phyloP scores from a whole-genome alignment of 92 coral and sea anemone genomes.

The Phenganax stokvisi region DNA sequence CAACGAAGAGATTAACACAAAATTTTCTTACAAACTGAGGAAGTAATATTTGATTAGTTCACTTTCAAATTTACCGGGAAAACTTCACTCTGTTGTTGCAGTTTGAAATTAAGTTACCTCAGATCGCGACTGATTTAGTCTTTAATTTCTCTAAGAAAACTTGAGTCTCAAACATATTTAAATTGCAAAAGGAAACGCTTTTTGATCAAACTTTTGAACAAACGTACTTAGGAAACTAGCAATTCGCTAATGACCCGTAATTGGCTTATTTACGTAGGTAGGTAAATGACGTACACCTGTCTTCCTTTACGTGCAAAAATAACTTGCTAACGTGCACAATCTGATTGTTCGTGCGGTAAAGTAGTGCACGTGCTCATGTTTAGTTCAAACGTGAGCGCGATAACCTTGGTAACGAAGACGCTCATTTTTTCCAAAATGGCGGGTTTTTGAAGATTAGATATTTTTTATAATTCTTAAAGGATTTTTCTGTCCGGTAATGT shows the following conservation, averaged over 20 bases:
- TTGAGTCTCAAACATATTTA: no score
- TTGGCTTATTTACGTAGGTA: not conserved
- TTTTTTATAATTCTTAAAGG: no score
- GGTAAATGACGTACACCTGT: not conserved
- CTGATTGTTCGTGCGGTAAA: not conserved
- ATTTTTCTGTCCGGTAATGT: no score
- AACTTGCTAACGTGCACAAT: not conserved
- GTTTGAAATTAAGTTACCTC: no score
- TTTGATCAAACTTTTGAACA: not conserved
- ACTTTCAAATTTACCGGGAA: no score
- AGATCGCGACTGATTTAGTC: not conserved
- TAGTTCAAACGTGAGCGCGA: slow-evolving; percentile 10
- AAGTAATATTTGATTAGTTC: no score
- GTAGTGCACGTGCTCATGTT: not conserved
- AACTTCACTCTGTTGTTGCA: no score
- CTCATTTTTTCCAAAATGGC: slow-evolving; percentile 6
- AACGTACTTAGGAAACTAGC: not conserved
- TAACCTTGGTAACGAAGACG: slow-evolving; percentile 23
- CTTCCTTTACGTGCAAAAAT: no score
- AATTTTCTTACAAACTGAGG: not conserved
- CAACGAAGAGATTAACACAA: not conserved
- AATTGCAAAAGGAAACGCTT: not conserved
- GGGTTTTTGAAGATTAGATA: not conserved
- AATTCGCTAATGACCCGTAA: slow-evolving; percentile 1
- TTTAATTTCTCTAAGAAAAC: not conserved